Conservation (phyloP, 1,140 invertebrate genomes). For the Teleogryllus occipitalis region DNA sequence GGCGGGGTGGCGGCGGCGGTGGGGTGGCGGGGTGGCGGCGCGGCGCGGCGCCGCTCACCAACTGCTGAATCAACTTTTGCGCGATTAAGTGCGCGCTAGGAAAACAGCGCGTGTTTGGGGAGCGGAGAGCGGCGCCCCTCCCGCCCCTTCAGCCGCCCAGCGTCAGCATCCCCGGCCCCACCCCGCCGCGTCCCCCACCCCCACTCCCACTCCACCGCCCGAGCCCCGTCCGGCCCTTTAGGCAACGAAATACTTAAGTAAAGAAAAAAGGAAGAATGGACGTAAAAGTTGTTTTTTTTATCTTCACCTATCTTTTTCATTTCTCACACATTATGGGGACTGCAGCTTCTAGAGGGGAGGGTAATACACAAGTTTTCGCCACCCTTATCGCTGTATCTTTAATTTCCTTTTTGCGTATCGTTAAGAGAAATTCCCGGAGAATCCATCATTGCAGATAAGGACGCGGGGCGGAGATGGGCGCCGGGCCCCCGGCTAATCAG, state of each 20-base stretch:
- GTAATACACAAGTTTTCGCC: slow-evolving; percentile 19
- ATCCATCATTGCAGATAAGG: slow-evolving; percentile 35
- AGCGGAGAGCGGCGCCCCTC: neutral
- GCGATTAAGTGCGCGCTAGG: neutral
- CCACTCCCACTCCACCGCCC: neutral
- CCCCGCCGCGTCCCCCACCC: neutral
- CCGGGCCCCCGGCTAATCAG: too few relatives aligned
- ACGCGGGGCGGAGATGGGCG: neutral
- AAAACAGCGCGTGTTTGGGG: neutral
- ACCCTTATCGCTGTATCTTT: slow-evolving; percentile 33
- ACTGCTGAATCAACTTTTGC: neutral
- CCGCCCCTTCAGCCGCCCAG: neutral
- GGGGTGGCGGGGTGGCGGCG: too few relatives aligned
- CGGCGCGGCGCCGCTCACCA: neutral
- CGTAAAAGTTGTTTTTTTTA: neutral
- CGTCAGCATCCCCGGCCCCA: neutral
- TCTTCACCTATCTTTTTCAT: neutral
- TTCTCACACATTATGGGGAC: neutral
- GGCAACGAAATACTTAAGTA: neutral
- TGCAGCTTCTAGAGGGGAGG: neutral
- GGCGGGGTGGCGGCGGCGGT: too few relatives aligned
- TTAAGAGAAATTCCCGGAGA: slow-evolving; percentile 31
- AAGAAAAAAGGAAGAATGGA: neutral
- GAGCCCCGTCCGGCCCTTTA: neutral
- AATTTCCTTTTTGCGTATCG: slow-evolving; percentile 37